These are phyloP conservation scores for Carpatolechia fugitivella DNA, from an alignment of 2,888 invertebrate species.

Conservation along the genomic window DNA sequence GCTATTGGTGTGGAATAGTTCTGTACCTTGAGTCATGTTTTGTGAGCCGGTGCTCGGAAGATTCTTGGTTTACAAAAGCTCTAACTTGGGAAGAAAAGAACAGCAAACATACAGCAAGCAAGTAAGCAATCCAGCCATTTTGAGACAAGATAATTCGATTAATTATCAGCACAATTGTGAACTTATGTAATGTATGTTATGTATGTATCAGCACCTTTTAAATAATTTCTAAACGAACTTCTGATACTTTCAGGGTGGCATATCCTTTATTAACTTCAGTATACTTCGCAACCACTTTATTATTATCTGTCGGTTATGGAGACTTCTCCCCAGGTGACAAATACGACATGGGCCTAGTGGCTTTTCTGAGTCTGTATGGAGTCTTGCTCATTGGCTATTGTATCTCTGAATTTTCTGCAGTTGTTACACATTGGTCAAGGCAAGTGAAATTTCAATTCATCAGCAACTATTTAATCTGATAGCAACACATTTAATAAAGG, in stretches of 20 bases:
- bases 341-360: conserved; percentile 64
- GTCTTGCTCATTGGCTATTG: conserved; percentile 71
- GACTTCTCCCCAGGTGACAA: conserved; percentile 67
- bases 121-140: conserved; percentile 31
- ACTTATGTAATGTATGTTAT: too few relatives aligned
- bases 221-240: too few relatives aligned
- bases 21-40: conserved; percentile 75
- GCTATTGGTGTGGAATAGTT: conserved; percentile 76
- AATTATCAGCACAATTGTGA: too few relatives aligned
- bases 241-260: conserved; percentile 45
- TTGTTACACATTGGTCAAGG: conserved; percentile 71
- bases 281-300: conserved; percentile 66
- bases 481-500: background rate
- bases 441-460: conserved; percentile 27
- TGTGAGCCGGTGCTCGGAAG: conserved; percentile 62
- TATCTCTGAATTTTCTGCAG: conserved; percentile 72
- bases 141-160: too few relatives aligned
- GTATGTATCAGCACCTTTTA: too few relatives aligned
- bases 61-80: conserved; percentile 70
- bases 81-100: conserved; percentile 45
- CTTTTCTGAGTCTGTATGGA: conserved; percentile 69
- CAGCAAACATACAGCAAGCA: conserved; percentile 30
- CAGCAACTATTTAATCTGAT: too few relatives aligned
- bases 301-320: conserved; percentile 70
- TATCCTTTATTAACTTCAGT: conserved; percentile 59